Evolutionary conservation across 2,888 invertebrate genomes (phyloP).

Genomic region (Clusia tigrina): DNA sequence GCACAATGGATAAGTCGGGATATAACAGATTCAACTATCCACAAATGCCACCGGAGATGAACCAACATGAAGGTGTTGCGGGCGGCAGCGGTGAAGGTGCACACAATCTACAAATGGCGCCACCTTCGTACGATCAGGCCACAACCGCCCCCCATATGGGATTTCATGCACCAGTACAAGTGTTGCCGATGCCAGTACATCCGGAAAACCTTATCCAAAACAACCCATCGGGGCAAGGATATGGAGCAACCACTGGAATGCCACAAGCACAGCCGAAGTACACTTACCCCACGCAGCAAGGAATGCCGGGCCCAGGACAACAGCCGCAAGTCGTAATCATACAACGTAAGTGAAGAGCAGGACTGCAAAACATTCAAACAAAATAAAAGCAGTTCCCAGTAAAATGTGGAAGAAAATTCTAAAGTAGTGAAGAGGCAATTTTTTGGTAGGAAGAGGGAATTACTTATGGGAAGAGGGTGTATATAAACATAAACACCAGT

Average conservation of each 20-base stretch:
- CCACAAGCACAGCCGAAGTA: not conserved
- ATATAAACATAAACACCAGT: too few relatives aligned
- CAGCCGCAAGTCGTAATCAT: slow-evolving; percentile 53
- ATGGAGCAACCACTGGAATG: too few relatives aligned
- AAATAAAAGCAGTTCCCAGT: too few relatives aligned
- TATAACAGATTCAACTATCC: slow-evolving; percentile 11
- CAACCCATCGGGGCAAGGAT: not conserved
- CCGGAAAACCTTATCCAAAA: not conserved
- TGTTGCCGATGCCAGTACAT: slow-evolving; percentile 15
- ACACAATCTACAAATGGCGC: slow-evolving; percentile 29
- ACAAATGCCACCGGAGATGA: slow-evolving; percentile 22
- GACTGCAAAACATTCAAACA: too few relatives aligned
- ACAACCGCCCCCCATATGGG: slow-evolving; percentile 30
- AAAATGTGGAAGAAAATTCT: too few relatives aligned
- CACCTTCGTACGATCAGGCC: slow-evolving; percentile 58
- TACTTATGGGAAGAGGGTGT: too few relatives aligned
- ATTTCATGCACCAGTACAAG: slow-evolving; percentile 35
- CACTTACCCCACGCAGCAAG: slow-evolving; percentile 14
- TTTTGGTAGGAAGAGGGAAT: too few relatives aligned
- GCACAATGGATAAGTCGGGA: slow-evolving; percentile 28
- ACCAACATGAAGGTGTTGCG: not conserved
- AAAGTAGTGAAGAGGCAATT: too few relatives aligned
- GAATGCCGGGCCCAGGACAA: slow-evolving; percentile 30
- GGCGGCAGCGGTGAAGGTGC: not conserved
- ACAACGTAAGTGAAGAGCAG: slow-evolving; percentile 51